Evolutionary conservation across 2,888 invertebrate species (phyloP).

Genomic region (Neoitamus cyanurus): DNA sequence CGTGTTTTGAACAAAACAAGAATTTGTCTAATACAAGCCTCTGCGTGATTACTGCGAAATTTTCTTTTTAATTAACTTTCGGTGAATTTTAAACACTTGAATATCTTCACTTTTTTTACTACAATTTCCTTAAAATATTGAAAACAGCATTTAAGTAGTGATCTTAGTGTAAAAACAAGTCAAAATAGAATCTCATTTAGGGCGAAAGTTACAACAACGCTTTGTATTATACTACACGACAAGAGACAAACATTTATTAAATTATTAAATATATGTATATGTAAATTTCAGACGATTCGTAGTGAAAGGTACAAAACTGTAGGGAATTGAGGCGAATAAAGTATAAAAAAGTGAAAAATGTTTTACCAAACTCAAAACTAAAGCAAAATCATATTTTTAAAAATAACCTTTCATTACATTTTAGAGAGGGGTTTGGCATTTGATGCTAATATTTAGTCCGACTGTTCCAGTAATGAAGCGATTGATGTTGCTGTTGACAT

Average conservation of each 20-base stretch:
- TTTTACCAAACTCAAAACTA: conserved; percentile 42
- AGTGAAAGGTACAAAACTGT: not conserved
- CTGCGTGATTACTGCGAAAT: conserved; percentile 22
- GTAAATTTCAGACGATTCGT: not conserved
- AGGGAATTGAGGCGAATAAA: not conserved
- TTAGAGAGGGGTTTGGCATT: not conserved
- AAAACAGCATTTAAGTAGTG: conserved; percentile 1
- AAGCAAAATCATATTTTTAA: conserved; percentile 20
- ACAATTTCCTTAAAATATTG: not conserved
- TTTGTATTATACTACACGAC: conserved; percentile 10
- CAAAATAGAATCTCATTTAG: not conserved
- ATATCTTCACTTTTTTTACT: not conserved
- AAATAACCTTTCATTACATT: not conserved
- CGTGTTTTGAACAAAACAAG: conserved; percentile 32
- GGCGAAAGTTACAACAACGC: not conserved
- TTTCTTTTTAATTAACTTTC: not conserved
- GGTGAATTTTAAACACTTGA: not conserved
- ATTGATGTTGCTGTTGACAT: conserved; percentile 51
- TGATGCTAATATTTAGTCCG: conserved; percentile 19
- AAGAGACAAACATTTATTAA: conserved; percentile 37
- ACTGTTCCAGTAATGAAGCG: conserved; percentile 44
- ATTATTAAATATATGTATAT: conserved; percentile 24
- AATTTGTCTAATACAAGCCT: conserved; percentile 28
- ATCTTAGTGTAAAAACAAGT: not conserved
- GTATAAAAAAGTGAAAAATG: not conserved